These are phyloP conservation scores for Venustaconcha ellipsiformis DNA, from an alignment of 1,140 invertebrate species.

Conservation along the genomic window DNA sequence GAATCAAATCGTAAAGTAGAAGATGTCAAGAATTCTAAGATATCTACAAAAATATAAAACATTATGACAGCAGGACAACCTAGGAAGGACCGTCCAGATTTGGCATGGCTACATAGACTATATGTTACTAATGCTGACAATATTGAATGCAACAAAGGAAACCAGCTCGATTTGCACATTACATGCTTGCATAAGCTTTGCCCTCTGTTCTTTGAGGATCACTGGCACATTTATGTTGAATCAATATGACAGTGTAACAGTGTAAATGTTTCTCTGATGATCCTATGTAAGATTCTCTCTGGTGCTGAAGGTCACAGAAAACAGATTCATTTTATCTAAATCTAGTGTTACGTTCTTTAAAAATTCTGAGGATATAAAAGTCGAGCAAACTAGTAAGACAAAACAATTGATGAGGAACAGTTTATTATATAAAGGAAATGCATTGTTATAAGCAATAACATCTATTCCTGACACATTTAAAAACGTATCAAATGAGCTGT, in stretches of 20 bases:
- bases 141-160: background rate
- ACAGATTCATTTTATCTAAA: constrained; percentile 7
- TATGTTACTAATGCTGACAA: background rate
- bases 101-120: background rate
- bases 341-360: background rate
- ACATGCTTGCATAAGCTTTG: constrained; percentile 2
- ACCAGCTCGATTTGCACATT: background rate
- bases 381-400: constrained; percentile 25
- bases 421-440: too few relatives aligned
- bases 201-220: constrained; percentile 6
- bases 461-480: too few relatives aligned
- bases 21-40: too few relatives aligned
- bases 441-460: too few relatives aligned
- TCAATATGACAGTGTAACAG: constrained; percentile 12
- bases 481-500: too few relatives aligned
- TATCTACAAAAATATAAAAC: background rate
- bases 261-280: background rate
- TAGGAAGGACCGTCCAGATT: background rate
- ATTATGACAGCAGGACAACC: background rate
- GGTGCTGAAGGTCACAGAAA: constrained; percentile 2
- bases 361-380: constrained; percentile 13
- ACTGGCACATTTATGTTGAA: constrained; percentile 18
- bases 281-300: constrained; percentile 4
- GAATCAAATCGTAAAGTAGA: too few relatives aligned
- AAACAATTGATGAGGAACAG: too few relatives aligned